A percentile compares a stretch with the other conserved stretches of the same genome.
Conservation (phyloP, 30 jellyfish, hydroid and myxozoan species). For the Euphysa ruthae region DNA sequence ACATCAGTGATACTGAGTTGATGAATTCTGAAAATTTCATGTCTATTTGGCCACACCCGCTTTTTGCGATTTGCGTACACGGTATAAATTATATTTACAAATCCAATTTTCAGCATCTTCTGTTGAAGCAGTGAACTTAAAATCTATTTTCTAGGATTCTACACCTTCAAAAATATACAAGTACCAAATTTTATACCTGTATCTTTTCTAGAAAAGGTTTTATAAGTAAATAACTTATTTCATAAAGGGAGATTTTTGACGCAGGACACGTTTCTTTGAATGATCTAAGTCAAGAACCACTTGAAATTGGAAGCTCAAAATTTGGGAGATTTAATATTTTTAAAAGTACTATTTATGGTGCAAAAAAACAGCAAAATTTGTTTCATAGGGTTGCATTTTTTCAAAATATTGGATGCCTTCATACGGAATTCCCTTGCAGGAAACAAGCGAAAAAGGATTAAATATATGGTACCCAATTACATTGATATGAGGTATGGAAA, state of each 20-base stretch:
- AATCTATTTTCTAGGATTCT: not conserved
- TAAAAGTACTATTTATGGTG: not conserved
- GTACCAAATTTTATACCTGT: not conserved
- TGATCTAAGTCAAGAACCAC: not conserved
- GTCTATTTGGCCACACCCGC: not conserved
- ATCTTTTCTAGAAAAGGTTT: not conserved
- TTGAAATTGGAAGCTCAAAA: not conserved
- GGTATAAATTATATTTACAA: not conserved
- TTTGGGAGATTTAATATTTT: not conserved
- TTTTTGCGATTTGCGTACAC: not conserved
- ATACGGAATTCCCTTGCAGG: too few relatives aligned
- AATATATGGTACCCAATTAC: too few relatives aligned
- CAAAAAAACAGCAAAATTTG: not conserved
- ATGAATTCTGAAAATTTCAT: not conserved
- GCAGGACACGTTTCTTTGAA: not conserved
- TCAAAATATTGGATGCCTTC: not conserved
- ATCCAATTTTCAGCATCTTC: not conserved
- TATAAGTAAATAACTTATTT: not conserved
- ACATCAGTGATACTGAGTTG: not conserved
- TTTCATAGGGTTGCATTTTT: not conserved
- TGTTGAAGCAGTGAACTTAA: not conserved
- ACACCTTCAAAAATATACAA: not conserved
- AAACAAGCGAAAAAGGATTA: too few relatives aligned
- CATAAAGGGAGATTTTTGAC: not conserved
- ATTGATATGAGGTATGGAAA: too few relatives aligned